Evolutionary conservation across 2,113 vertebrate species (phyloP).

Genomic region (Apodemus sylvaticus): DNA sequence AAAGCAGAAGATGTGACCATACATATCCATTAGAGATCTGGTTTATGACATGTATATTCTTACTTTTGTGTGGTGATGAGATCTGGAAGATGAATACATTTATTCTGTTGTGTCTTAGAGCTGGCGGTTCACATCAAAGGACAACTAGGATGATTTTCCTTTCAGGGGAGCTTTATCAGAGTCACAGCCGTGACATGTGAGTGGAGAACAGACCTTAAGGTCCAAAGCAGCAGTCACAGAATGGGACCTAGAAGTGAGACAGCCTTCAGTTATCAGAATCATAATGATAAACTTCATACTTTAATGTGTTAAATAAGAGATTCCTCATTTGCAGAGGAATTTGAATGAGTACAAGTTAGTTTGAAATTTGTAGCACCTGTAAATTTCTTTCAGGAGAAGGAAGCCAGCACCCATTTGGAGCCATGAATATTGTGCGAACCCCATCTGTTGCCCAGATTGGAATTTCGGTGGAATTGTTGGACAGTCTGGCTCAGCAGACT

Average conservation of each 20-base stretch:
- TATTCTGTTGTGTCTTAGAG: neutral
- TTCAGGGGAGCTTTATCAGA: neutral
- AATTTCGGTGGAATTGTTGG: slow-evolving; percentile 95
- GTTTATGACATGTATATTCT: neutral
- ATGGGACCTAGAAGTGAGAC: neutral
- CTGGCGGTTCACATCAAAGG: too few relatives aligned
- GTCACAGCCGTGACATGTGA: neutral
- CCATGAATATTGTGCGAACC: slow-evolving; percentile 87
- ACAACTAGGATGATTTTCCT: neutral
- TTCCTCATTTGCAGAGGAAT: slow-evolving; percentile 33
- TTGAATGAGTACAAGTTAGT: slow-evolving; percentile 17
- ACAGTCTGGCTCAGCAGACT: slow-evolving; percentile 94
- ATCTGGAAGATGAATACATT: neutral
- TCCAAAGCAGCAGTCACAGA: too few relatives aligned
- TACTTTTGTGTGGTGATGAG: neutral
- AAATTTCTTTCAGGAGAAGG: slow-evolving; percentile 89
- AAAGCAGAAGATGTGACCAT: neutral
- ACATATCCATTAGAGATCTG: neutral
- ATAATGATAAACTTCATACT: neutral
- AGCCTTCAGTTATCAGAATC: neutral
- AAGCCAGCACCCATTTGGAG: slow-evolving; percentile 93
- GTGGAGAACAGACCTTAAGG: neutral
- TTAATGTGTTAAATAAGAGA: neutral
- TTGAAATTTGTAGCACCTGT: slow-evolving; percentile 41
- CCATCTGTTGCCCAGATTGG: slow-evolving; percentile 95